A percentile compares a stretch with the other conserved stretches of the same genome.
Conservation (phyloP, 2,888 invertebrate genomes). For the Orthonychiurus folsomi region DNA sequence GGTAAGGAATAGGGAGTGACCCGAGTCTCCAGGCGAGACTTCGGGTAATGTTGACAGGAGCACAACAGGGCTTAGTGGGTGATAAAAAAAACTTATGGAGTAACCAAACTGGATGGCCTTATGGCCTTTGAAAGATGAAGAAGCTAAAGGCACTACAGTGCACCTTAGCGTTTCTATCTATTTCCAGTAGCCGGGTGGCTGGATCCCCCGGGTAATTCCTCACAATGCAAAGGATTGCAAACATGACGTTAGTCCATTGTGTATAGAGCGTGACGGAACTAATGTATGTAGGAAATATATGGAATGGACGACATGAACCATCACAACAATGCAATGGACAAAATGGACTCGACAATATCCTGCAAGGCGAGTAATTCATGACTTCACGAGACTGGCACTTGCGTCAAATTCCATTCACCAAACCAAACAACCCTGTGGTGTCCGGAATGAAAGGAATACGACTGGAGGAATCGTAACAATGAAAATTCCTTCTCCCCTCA, state of each 20-base stretch:
- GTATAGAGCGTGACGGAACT: neutral
- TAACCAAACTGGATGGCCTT: conserved; percentile 16
- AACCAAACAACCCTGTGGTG: no score
- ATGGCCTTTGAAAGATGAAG: conserved; percentile 5
- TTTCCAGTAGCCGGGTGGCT: conserved; percentile 2
- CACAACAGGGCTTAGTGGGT: conserved; percentile 26
- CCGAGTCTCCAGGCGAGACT: neutral
- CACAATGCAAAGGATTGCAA: no score
- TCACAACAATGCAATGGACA: conserved; percentile 1
- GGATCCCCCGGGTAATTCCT: neutral
- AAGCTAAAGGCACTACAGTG: neutral
- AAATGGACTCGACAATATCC: neutral
- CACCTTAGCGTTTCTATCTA: neutral
- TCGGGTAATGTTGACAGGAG: conserved; percentile 23
- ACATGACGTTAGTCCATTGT: neutral
- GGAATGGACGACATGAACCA: no score
- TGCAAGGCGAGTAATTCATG: no score
- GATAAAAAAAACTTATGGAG: conserved; percentile 24
- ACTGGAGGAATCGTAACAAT: no score
- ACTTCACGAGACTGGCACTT: no score
- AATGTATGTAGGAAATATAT: no score
- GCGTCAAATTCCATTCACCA: no score
- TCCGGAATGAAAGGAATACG: no score
- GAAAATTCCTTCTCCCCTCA: no score
- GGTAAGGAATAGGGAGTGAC: neutral